Conservation (phyloP, 2,113 vertebrate genomes). For the Tachycineta bicolor region DNA sequence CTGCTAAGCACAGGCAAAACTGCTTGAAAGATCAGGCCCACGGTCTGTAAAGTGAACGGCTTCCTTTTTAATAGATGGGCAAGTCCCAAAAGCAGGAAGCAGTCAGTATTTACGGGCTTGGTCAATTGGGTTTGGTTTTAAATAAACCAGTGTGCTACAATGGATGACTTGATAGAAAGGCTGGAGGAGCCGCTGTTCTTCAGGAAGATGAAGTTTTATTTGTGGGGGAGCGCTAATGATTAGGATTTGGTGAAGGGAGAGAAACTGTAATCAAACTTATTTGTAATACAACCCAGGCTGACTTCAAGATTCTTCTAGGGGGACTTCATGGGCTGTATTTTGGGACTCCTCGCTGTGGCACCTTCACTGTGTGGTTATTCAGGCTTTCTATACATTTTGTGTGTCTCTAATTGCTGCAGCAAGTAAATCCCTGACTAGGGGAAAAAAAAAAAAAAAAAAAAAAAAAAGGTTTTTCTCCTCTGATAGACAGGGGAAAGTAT, state of each 20-base stretch:
- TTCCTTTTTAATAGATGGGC: neutral
- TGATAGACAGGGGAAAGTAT: neutral
- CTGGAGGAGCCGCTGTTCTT: neutral
- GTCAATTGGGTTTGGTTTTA: neutral
- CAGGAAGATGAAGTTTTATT: neutral
- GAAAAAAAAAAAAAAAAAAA: neutral
- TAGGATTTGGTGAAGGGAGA: neutral
- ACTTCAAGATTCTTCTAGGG: neutral
- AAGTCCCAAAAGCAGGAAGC: slow-evolving; percentile 4
- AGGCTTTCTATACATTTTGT: neutral
- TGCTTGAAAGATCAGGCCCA: neutral
- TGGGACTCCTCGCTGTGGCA: fast-evolving
- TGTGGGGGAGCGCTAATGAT: neutral
- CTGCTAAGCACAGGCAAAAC: neutral
- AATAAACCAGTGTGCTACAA: neutral
- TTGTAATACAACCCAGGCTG: neutral
- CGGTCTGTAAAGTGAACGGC: neutral
- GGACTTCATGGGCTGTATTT: neutral
- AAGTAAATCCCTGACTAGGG: neutral
- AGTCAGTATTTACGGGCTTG: neutral
- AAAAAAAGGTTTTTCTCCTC: neutral
- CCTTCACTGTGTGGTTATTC: neutral
- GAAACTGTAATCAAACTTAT: neutral
- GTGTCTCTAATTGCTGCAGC: neutral
- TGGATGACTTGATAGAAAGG: neutral